A percentile compares a stretch with the other conserved stretches of the same genome.
phyloP scores from a whole-genome alignment of 1,140 invertebrate genomes.

The Aphidius ervi region DNA sequence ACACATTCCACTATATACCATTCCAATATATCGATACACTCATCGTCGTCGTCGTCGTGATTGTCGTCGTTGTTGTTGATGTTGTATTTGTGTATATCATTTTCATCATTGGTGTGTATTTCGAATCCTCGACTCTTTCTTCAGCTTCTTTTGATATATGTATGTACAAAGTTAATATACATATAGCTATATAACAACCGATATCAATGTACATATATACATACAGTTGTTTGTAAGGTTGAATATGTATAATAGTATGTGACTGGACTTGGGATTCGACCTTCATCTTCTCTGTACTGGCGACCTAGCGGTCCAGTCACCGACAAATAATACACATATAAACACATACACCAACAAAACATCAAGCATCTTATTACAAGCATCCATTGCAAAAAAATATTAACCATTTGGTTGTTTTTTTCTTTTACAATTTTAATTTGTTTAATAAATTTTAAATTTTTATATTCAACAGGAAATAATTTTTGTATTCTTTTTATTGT shows the following conservation, averaged over 20 bases:
- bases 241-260: conserved; percentile 1
- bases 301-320: conserved; percentile 27
- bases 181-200: too few relatives aligned
- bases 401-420: too few relatives aligned
- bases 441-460: too few relatives aligned
- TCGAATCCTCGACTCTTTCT: too few relatives aligned
- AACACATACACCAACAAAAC: conserved; percentile 1
- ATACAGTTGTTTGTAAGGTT: not conserved
- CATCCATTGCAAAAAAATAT: not conserved
- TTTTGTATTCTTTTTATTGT: not conserved
- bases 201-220: not conserved
- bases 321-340: conserved; percentile 3
- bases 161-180: too few relatives aligned
- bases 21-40: conserved; percentile 2
- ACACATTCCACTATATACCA: conserved; percentile 11
- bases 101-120: too few relatives aligned
- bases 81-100: too few relatives aligned
- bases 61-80: not conserved
- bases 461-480: not conserved
- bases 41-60: not conserved
- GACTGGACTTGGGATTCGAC: conserved; percentile 6
- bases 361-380: not conserved
- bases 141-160: too few relatives aligned
- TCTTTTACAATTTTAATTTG: too few relatives aligned
- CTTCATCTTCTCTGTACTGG: conserved; percentile 14